Base-by-base conservation (phyloP, 1,140 invertebrate genomes). In the Halyomorpha halys region DNA sequence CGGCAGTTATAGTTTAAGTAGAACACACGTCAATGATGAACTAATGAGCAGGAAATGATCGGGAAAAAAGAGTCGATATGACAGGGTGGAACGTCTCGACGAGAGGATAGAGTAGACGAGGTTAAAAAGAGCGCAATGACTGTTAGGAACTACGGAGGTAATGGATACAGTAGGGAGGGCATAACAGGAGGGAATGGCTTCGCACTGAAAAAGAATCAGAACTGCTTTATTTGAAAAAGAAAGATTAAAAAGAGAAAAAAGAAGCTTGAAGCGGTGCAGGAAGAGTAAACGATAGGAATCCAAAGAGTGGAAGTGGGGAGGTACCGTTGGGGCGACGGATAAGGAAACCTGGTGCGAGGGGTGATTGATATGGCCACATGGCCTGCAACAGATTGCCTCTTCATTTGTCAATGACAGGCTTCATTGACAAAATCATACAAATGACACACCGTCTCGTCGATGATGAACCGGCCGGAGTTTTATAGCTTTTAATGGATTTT, bases 301-400 rank as follows among this genome's bases (percentile, higher is more conserved):
- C 21, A 18, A 18, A 19, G 21, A 19, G n/a, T 19, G 47, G 47
- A 19, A 39, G 34, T 49, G 47, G 21, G 47, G 47, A 49, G 47
- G 21, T 49, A 49, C 47, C 47, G 47, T 49, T 49, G 47, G 47
- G 21, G n/a, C 47, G 21, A 19, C 47, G 47, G 47, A 49, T 49
- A 49, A 49, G 47, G 47, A 49, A 49, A 49, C 47, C 14, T 49
- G 47, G 47, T 49, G 47, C 1, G 6, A 5, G 47, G 47, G 21
- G 47, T 49, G 47, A 49, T 49, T 49, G 47, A 49, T 49, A 49
- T 49, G 47, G 21, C 47, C 47, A 49, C 47, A 49, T 49, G 47
- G 47, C 11, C 47, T 49, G 47, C 47, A 49, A 49, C 47, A 49
- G n/a, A 49, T 49, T 49, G 47, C 47, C 16, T 6, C n/a, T 21